These are phyloP conservation scores for Amphipyra tragopoginis DNA, from an alignment of 2,888 invertebrate genomes.

Conservation along the genomic window DNA sequence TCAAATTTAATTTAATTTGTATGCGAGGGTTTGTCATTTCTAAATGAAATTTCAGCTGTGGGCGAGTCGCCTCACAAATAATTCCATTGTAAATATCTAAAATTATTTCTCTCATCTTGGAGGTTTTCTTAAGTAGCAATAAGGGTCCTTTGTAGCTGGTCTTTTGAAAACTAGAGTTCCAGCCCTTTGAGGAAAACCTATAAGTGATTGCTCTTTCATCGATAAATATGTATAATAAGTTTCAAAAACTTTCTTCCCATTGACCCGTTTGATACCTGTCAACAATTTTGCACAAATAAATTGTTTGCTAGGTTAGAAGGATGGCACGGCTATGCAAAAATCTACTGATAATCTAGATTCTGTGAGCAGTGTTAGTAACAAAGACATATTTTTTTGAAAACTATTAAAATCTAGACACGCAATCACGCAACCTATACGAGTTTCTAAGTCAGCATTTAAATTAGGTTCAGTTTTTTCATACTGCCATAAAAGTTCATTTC, in stretches of 20 bases:
- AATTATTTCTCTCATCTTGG: slow-evolving; percentile 19
- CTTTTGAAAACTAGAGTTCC: slow-evolving; percentile 55
- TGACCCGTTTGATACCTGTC: neutral
- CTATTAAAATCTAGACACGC: neutral
- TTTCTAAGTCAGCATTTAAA: slow-evolving; percentile 6
- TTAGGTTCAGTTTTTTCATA: slow-evolving; percentile 13
- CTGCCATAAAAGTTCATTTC: slow-evolving; percentile 27
- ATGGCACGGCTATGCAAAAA: neutral
- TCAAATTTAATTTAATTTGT: neutral
- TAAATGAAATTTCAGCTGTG: neutral
- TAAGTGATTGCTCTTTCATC: slow-evolving; percentile 40
- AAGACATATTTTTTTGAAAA: neutral
- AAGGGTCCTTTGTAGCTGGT: slow-evolving; percentile 49
- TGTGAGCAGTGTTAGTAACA: too few relatives aligned
- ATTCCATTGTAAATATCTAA: slow-evolving; percentile 15
- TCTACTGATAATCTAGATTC: neutral
- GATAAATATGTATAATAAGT: slow-evolving; percentile 14
- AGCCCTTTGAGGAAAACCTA: slow-evolving; percentile 60
- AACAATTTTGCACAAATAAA: neutral
- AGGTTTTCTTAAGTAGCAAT: slow-evolving; percentile 34
- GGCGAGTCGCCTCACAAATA: slow-evolving; percentile 1
- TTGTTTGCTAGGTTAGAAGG: neutral
- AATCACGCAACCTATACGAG: neutral
- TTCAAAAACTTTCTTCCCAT: neutral
- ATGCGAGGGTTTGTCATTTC: neutral